Evolutionary conservation across 1,140 invertebrate species (phyloP), one percentile per base, ranked within the genome.

Genomic region (Nephila pilipes): DNA sequence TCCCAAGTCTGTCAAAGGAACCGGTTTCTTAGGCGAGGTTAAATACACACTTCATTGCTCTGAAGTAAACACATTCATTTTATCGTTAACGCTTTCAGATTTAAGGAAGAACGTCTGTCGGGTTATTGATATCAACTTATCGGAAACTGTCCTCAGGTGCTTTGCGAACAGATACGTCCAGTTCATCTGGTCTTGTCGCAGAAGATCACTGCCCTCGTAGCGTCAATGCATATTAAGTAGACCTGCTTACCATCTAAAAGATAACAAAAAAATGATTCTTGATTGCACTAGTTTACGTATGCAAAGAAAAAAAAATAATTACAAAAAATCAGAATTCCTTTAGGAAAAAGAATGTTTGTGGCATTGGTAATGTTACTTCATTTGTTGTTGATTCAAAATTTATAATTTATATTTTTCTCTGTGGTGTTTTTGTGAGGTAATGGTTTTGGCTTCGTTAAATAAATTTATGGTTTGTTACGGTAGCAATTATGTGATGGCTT

Each of bases 41-140:
- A 87, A 69, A 46, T 46, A 46, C 63, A 69, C 58, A 60, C 55
- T 46, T 69, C 58, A 46, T 22, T 20, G 16, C 60, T 22, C 5
- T 2, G 60, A 69, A 5, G 87, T 88, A 88, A 88, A 88, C 87
- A 88, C 36, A 88, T 88, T 88, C 57, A 88, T 88, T 88, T 88
- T 69, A n/a, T 88, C 87, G 36, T 75, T 88, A 88, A 36, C 87
- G 25, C 20, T 88, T 65, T 25, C 12, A 36, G 38, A 36, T 54
- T 36, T 16, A 20, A 57, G 65, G 14, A 36, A 88, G 36, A 58
- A 22, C 16, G 22, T 60, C 25, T 12, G 29, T 29, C 36, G 20
- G 29, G 32, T 88, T 54, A 69, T 88, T 65, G 69, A 88, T 88
- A 65, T 88, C 36, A 55, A 55, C 12, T n/a, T 25, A n/a, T 29